Evolutionary conservation across 2,888 invertebrate genomes (phyloP).

Genomic region (Antheraea yamamai): DNA sequence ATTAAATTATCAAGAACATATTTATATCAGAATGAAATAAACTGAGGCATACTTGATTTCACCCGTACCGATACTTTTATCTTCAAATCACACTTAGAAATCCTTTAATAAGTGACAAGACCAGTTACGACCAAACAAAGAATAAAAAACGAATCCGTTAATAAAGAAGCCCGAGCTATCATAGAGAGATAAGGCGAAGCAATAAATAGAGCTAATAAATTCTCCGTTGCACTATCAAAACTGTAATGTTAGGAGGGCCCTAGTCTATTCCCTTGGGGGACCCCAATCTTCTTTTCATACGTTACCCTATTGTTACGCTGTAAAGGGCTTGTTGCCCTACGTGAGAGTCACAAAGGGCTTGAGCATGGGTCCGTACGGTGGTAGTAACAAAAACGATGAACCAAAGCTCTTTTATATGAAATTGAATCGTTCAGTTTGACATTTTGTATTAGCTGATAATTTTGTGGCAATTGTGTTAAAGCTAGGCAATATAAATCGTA

Average conservation of each 20-base stretch:
- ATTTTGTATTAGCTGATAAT: slow-evolving; percentile 31
- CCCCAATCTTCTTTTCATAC: slow-evolving; percentile 16
- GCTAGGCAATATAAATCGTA: background rate
- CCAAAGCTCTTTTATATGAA: slow-evolving; percentile 8
- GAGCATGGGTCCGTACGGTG: slow-evolving; percentile 17
- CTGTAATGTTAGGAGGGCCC: slow-evolving; percentile 15
- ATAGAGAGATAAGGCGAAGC: slow-evolving; percentile 2
- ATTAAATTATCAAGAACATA: no score
- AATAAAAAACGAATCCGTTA: background rate
- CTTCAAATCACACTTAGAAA: background rate
- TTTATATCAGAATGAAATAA: no score
- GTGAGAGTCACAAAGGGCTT: slow-evolving; percentile 69
- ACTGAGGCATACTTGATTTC: no score
- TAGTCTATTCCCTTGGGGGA: slow-evolving; percentile 12
- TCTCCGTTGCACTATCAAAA: slow-evolving; percentile 12
- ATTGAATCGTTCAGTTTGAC: slow-evolving; percentile 11
- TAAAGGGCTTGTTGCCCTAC: slow-evolving; percentile 58
- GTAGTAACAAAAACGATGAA: slow-evolving; percentile 1
- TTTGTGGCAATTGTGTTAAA: slow-evolving; percentile 13
- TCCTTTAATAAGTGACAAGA: background rate
- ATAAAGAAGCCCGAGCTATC: slow-evolving; percentile 3
- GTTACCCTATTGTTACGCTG: slow-evolving; percentile 42
- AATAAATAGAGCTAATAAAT: slow-evolving; percentile 16
- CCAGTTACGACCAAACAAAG: background rate
- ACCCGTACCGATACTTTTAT: no score